A percentile compares a stretch with the other conserved stretches of the same genome.
These are phyloP conservation scores for Callocephalon fimbriatum DNA, from an alignment of 2,113 vertebrate genomes.

Conservation along the genomic window DNA sequence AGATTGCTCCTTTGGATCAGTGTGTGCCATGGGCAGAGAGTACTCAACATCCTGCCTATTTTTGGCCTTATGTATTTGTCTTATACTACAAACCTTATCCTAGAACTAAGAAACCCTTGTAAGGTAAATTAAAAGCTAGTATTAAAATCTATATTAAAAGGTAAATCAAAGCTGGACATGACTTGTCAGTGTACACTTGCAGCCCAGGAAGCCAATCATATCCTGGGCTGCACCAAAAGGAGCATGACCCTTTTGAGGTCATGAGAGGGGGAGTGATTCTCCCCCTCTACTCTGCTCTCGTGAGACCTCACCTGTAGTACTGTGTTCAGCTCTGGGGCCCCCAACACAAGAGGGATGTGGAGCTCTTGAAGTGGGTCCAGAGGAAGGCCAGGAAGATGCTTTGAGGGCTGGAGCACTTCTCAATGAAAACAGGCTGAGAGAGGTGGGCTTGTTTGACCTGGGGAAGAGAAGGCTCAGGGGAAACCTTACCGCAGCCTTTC, in stretches of 20 bases:
- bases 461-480: background rate
- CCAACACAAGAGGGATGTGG: background rate
- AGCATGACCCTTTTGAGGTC: too few relatives aligned
- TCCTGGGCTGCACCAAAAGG: background rate
- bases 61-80: background rate
- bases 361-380: accelerated
- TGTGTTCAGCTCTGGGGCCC: background rate
- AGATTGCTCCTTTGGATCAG: background rate
- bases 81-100: background rate
- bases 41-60: background rate
- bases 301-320: background rate
- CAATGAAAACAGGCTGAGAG: background rate
- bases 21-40: background rate
- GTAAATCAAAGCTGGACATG: background rate
- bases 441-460: background rate
- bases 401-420: background rate
- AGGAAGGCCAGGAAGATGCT: background rate
- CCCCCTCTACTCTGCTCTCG: background rate
- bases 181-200: background rate
- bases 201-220: background rate
- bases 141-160: background rate
- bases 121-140: background rate
- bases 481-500: background rate
- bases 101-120: background rate
- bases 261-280: background rate